Evolutionary conservation across 2,888 invertebrate genomes (phyloP).

Genomic region (Xestia ashworthii): DNA sequence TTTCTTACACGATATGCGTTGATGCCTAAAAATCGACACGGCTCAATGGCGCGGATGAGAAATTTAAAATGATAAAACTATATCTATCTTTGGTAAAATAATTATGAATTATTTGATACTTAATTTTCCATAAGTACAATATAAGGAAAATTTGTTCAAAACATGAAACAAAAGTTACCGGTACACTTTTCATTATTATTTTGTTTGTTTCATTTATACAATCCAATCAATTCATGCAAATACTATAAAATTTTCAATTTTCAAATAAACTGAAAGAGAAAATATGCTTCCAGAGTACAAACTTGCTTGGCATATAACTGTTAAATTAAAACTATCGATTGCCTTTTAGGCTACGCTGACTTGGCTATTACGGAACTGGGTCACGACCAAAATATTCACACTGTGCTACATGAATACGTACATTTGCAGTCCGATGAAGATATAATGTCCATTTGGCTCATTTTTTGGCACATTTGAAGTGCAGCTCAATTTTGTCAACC

Average conservation of each 20-base stretch:
- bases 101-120: too few species aligned
- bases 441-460: slow-evolving; percentile 10
- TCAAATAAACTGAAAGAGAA: neutral
- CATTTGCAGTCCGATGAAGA: slow-evolving; percentile 17
- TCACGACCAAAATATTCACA: slow-evolving; percentile 45
- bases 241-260: neutral
- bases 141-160: too few species aligned
- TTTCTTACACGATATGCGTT: too few species aligned
- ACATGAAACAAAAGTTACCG: neutral
- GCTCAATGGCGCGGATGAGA: too few species aligned
- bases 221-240: neutral
- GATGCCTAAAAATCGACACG: too few species aligned
- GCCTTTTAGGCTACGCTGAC: slow-evolving; percentile 33
- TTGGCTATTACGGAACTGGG: slow-evolving; percentile 44
- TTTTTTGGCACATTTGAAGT: slow-evolving; percentile 16
- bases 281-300: neutral
- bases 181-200: neutral
- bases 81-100: too few species aligned
- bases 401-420: slow-evolving; percentile 26
- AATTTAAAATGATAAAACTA: too few species aligned
- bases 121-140: too few species aligned
- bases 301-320: slow-evolving; percentile 3
- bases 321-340: slow-evolving; percentile 44
- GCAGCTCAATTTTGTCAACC: neutral
- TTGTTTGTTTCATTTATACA: neutral